These are phyloP conservation scores for Nothocercus julius DNA, from an alignment of 2,113 vertebrate species.

Conservation along the genomic window DNA sequence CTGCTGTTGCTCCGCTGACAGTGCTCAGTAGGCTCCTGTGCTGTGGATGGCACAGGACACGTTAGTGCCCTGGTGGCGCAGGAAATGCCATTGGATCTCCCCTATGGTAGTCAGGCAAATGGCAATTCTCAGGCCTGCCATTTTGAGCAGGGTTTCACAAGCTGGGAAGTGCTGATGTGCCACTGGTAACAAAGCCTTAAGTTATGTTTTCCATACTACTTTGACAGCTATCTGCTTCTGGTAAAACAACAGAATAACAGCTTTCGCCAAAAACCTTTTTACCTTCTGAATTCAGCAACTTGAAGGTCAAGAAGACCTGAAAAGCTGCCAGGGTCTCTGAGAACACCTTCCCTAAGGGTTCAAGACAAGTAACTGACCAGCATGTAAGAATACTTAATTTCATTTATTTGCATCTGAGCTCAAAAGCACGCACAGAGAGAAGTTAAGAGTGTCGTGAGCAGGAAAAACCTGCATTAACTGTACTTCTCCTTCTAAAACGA, in stretches of 20 bases:
- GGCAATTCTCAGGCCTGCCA: neutral
- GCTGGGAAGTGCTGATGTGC: neutral
- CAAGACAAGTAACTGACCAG: neutral
- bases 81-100: neutral
- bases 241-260: neutral
- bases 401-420: neutral
- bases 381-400: neutral
- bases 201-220: neutral
- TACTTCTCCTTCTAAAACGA: neutral
- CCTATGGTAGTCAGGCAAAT: neutral
- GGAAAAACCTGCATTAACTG: neutral
- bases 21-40: neutral
- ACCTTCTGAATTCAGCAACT: neutral
- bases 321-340: neutral
- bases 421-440: neutral
- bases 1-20: neutral
- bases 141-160: neutral
- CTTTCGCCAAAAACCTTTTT: neutral
- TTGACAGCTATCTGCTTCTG: neutral
- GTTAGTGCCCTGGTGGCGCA: rapidly evolving
- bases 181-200: neutral
- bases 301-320: neutral
- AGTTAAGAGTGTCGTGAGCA: neutral
- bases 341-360: rapidly evolving
- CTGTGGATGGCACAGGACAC: rapidly evolving